Conservation (phyloP, 2,797 vertebrate species). For the Enteromius unitaeniatus region DNA sequence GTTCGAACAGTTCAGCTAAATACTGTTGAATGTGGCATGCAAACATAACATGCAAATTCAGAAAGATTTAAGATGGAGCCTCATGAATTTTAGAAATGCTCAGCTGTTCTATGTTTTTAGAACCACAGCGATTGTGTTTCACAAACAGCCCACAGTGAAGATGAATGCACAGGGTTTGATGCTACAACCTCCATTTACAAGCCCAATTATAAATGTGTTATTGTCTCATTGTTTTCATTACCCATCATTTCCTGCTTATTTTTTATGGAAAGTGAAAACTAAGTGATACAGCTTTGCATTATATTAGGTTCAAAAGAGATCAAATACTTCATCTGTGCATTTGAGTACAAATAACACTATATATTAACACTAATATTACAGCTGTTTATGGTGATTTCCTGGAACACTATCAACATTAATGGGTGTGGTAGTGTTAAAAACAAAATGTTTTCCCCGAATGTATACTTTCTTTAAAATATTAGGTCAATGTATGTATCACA, state of each 20-base stretch:
- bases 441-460: not conserved
- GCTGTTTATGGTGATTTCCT: not conserved
- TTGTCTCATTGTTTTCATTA: not conserved
- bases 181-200: not conserved
- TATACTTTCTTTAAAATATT: not conserved
- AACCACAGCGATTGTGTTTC: not conserved
- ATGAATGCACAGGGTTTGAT: not conserved
- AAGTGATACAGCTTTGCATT: not conserved
- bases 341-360: no score
- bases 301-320: not conserved
- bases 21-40: not conserved
- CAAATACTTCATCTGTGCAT: not conserved
- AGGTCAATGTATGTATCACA: not conserved
- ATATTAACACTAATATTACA: not conserved
- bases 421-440: not conserved
- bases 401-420: not conserved
- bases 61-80: not conserved
- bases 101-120: not conserved
- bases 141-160: not conserved
- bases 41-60: slow-evolving; percentile 15
- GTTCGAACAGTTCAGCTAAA: not conserved
- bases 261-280: not conserved
- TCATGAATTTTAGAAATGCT: not conserved
- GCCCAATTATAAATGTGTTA: not conserved
- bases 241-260: not conserved